These are phyloP conservation scores for Popillia japonica DNA, from an alignment of 1,140 invertebrate species.

Conservation along the genomic window DNA sequence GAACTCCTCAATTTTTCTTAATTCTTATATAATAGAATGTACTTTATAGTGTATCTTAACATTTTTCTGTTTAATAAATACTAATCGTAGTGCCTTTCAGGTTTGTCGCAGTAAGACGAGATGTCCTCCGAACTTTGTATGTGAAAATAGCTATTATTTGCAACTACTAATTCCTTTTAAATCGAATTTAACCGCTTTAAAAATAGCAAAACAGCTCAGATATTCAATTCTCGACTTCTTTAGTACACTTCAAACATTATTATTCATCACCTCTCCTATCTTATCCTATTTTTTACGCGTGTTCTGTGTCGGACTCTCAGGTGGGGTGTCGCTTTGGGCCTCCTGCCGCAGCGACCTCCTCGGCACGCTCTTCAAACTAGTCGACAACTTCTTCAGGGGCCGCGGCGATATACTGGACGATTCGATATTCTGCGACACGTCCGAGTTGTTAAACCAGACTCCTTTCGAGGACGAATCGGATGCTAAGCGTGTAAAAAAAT, in stretches of 20 bases:
- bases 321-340: conserved; percentile 61
- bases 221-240: no score
- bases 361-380: conserved; percentile 62
- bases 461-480: conserved; percentile 51
- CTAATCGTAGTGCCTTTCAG: background rate
- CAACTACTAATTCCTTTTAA: no score
- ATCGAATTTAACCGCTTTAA: no score
- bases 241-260: no score
- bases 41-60: background rate
- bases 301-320: conserved; percentile 62
- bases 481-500: conserved; percentile 38
- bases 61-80: background rate
- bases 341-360: conserved; percentile 53
- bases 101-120: no score
- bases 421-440: conserved; percentile 54
- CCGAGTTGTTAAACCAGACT: conserved; percentile 56
- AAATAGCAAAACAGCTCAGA: no score
- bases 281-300: conserved; percentile 49
- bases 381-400: conserved; percentile 62
- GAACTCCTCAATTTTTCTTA: background rate
- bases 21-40: background rate
- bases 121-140: no score
- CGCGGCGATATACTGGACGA: conserved; percentile 62
- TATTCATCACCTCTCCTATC: no score
- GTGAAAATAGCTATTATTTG: no score